These are phyloP conservation scores for Drosophila cyrtoloma DNA, from an alignment of 2,888 invertebrate species.

Conservation along the genomic window DNA sequence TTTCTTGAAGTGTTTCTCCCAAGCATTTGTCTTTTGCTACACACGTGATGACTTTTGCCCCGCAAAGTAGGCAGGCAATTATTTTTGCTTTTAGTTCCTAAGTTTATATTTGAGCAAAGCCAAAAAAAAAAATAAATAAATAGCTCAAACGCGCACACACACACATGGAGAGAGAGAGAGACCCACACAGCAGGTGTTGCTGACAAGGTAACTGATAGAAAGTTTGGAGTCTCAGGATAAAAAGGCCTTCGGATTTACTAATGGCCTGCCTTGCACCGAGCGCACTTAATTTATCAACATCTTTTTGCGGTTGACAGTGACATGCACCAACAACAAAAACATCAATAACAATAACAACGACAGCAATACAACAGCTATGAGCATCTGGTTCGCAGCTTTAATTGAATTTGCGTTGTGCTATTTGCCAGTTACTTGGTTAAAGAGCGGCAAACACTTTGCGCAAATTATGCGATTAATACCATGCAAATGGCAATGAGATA, in stretches of 20 bases:
- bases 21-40: conserved; percentile 23
- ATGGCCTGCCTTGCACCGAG: conserved; percentile 51
- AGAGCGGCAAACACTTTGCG: conserved; percentile 37
- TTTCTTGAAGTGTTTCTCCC: conserved; percentile 8
- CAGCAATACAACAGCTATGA: background rate
- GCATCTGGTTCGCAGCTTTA: conserved; percentile 41
- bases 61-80: conserved; percentile 48
- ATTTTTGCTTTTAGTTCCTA: conserved; percentile 42
- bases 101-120: conserved; percentile 32
- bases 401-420: conserved; percentile 64
- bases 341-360: conserved; percentile 4
- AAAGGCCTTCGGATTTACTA: conserved; percentile 47
- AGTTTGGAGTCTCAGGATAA: conserved; percentile 13
- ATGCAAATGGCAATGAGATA: conserved; percentile 54
- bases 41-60: conserved; percentile 41
- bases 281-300: conserved; percentile 70
- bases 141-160: conserved; percentile 28
- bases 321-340: conserved; percentile 33
- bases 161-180: background rate
- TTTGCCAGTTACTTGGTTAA: conserved; percentile 50
- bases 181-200: conserved; percentile 60
- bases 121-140: conserved; percentile 33
- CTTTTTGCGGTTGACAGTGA: conserved; percentile 64
- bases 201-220: conserved; percentile 41
- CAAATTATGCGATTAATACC: conserved; percentile 59